Evolutionary conservation across 2,113 vertebrate genomes (phyloP).

Genomic region (Gambusia holbrooki): DNA sequence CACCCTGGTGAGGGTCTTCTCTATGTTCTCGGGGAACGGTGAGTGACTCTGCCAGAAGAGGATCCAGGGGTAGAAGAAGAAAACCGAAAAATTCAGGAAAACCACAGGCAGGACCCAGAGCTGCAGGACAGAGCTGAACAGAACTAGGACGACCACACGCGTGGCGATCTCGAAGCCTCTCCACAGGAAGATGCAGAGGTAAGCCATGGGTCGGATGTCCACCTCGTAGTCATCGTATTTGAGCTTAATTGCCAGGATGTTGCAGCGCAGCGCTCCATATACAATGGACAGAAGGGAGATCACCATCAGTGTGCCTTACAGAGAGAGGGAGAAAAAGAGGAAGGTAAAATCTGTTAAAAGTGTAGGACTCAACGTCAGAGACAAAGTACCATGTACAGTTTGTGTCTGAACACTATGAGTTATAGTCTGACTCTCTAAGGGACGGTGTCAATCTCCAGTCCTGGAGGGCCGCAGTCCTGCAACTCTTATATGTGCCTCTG

Average conservation of each 20-base stretch:
- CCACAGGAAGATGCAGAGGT: constrained; percentile 95
- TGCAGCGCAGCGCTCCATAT: constrained; percentile 95
- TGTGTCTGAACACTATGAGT: not conserved
- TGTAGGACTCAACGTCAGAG: too few species aligned
- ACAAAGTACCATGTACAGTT: not conserved
- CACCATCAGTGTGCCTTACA: constrained; percentile 89
- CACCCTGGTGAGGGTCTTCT: constrained; percentile 90
- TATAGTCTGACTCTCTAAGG: constrained; percentile 14
- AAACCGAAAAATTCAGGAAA: constrained; percentile 86
- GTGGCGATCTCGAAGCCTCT: constrained; percentile 96
- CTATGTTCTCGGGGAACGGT: constrained; percentile 94
- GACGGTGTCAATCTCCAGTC: too few species aligned
- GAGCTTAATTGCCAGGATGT: constrained; percentile 97
- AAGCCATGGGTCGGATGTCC: constrained; percentile 87
- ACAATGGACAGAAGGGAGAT: constrained; percentile 95
- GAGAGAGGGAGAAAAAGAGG: not conserved
- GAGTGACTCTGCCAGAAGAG: constrained; percentile 92
- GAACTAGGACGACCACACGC: constrained; percentile 89
- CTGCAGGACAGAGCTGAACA: constrained; percentile 93
- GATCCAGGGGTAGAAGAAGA: constrained; percentile 93
- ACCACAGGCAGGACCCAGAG: constrained; percentile 89
- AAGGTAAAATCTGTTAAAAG: too few species aligned
- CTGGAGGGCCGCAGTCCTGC: too few species aligned
- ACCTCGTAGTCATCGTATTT: constrained; percentile 95
- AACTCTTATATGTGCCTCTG: too few species aligned